Percentiles rank a stretch among this genome's conserved stretches.
Evolutionary conservation across 2,797 vertebrate species (phyloP).

Genomic region (Menidia menidia): DNA sequence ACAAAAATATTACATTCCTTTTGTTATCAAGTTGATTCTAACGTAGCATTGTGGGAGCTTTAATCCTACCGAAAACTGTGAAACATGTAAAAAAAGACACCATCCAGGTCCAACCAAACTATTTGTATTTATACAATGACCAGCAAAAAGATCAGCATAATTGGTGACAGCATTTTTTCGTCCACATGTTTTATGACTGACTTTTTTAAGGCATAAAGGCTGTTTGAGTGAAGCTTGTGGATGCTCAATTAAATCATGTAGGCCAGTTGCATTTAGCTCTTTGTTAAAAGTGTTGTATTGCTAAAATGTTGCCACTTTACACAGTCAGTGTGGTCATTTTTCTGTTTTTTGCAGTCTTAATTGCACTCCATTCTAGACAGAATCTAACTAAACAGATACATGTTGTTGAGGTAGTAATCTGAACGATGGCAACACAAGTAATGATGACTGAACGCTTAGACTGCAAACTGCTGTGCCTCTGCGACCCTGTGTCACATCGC

Average conservation of each 20-base stretch:
- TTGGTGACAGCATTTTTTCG: no score
- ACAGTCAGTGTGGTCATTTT: conserved; percentile 1
- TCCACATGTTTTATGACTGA: not conserved
- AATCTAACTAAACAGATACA: not conserved
- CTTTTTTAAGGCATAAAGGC: no score
- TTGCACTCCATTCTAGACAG: conserved; percentile 6
- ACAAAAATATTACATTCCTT: no score
- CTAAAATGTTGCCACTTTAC: not conserved
- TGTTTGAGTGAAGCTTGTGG: not conserved
- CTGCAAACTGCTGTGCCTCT: conserved; percentile 5
- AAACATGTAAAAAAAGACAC: no score
- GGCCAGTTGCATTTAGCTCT: conserved; percentile 3
- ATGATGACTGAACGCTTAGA: conserved; percentile 31
- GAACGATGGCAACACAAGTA: not conserved
- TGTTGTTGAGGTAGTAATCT: not conserved
- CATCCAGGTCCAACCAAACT: no score
- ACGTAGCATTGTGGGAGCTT: no score
- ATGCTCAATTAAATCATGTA: not conserved
- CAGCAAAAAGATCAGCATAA: not conserved
- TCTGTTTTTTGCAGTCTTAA: not conserved
- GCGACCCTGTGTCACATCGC: conserved; percentile 35
- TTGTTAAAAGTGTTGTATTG: not conserved
- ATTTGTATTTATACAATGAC: not conserved
- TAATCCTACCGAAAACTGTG: no score
- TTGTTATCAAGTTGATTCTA: no score